A percentile compares a stretch with the other conserved stretches of the same genome.
These are phyloP conservation scores for Nothobranchius kuhntae DNA, from an alignment of 2,113 vertebrate genomes.

Conservation along the genomic window DNA sequence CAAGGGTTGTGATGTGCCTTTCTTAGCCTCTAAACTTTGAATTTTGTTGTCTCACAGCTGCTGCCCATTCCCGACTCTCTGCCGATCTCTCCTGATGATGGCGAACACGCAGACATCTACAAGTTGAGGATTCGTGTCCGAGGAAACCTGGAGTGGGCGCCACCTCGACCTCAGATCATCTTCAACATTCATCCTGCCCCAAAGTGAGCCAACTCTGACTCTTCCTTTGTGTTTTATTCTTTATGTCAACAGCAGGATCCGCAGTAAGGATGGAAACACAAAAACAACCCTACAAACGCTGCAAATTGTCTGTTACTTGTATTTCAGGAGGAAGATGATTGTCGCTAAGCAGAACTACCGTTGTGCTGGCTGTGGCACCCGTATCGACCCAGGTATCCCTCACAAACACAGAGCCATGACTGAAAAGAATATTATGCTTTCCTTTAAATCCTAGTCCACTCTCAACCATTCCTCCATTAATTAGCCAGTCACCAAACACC, in stretches of 20 bases:
- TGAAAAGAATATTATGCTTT: not conserved
- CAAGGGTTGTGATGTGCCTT: too few species aligned
- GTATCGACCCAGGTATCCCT: conserved; percentile 88
- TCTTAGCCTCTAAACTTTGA: not conserved
- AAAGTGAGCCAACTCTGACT: conserved; percentile 81
- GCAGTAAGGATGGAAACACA: too few species aligned
- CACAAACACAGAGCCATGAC: not conserved
- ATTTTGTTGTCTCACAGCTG: conserved; percentile 75
- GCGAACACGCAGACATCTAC: conserved; percentile 95
- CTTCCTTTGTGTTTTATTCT: not conserved
- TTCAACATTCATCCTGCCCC: conserved; percentile 95
- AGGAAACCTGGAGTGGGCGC: conserved; percentile 97
- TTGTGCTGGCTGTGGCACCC: conserved; percentile 95
- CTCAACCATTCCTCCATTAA: too few species aligned
- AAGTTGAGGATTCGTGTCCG: conserved; percentile 95
- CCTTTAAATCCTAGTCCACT: too few species aligned
- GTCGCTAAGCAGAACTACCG: conserved; percentile 97
- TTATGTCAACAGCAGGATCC: not conserved
- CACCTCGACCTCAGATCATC: conserved; percentile 95
- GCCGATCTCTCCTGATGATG: conserved; percentile 94
- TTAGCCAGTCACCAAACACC: too few species aligned
- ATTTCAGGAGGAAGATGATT: conserved; percentile 88
- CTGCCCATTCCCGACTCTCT: conserved; percentile 95
- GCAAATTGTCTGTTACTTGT: not conserved
- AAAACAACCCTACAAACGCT: too few species aligned